Conservation (phyloP, 53 echinoderm and acorn worm species). For the Holothuria scabra region DNA sequence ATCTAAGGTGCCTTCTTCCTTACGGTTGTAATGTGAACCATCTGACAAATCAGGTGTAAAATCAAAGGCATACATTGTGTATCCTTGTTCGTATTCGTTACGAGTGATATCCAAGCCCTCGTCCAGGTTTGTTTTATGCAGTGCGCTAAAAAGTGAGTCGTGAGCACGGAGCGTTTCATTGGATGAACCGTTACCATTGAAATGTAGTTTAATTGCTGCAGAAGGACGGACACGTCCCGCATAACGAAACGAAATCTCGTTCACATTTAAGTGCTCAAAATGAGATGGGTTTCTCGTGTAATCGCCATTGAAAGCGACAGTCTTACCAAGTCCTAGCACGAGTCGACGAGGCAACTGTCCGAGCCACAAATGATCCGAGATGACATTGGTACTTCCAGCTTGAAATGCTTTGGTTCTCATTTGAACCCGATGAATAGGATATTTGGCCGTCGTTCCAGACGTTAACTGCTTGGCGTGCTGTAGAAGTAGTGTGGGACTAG, state of each 20-base stretch:
- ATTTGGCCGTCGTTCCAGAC: not conserved
- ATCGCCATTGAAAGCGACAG: not conserved
- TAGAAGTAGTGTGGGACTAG: not conserved
- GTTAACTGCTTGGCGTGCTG: not conserved
- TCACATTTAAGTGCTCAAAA: not conserved
- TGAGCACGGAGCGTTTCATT: too few species aligned
- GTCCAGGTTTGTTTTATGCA: slow-evolving; percentile 16
- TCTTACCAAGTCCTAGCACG: not conserved
- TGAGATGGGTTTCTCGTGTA: not conserved
- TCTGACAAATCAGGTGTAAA: too few species aligned
- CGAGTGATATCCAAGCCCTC: not conserved
- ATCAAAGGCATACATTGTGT: too few species aligned
- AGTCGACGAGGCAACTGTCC: not conserved
- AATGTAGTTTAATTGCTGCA: too few species aligned
- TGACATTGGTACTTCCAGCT: not conserved
- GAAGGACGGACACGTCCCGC: too few species aligned
- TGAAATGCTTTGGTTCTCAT: not conserved
- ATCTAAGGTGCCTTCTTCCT: slow-evolving; percentile 32
- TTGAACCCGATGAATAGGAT: too few species aligned
- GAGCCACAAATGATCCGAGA: slow-evolving; percentile 11
- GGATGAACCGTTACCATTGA: not conserved
- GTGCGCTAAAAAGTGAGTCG: slow-evolving; percentile 60
- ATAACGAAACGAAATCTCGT: too few species aligned
- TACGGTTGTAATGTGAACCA: not conserved
- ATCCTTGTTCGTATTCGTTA: too few species aligned